phyloP scores from a whole-genome alignment of 2,113 vertebrate species.

The Calypte anna region DNA sequence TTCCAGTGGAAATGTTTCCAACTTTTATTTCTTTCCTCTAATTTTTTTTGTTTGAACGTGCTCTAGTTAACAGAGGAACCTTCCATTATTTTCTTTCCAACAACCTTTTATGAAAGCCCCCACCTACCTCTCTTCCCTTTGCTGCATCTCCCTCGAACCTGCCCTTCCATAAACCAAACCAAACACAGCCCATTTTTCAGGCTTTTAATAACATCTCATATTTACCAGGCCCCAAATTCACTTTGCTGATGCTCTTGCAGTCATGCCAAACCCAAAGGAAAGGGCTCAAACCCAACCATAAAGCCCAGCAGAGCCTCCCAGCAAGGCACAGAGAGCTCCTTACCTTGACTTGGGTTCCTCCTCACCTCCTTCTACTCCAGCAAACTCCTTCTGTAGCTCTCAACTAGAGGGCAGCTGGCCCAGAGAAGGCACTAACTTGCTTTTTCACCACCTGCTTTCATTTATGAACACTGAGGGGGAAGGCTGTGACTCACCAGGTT shows the following conservation, averaged over 20 bases:
- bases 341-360: neutral
- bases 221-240: rapidly evolving
- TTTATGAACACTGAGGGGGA: neutral
- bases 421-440: neutral
- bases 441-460: neutral
- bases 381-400: neutral
- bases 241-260: neutral
- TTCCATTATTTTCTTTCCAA: neutral
- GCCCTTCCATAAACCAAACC: neutral
- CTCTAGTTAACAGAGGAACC: neutral
- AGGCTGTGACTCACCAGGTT: slow-evolving; percentile 21
- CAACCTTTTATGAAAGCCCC: neutral
- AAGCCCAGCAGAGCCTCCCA: neutral
- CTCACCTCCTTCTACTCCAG: neutral
- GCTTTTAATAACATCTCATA: neutral
- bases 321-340: neutral
- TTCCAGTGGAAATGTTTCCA: rapidly evolving
- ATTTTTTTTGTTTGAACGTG: neutral
- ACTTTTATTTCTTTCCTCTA: neutral
- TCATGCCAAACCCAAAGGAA: neutral
- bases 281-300: neutral
- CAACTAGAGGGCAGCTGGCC: neutral
- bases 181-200: neutral
- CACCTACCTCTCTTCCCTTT: rapidly evolving
- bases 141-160: neutral